These are phyloP conservation scores for Drosophila melanosoma DNA, from an alignment of 2,888 invertebrate genomes.

Conservation along the genomic window DNA sequence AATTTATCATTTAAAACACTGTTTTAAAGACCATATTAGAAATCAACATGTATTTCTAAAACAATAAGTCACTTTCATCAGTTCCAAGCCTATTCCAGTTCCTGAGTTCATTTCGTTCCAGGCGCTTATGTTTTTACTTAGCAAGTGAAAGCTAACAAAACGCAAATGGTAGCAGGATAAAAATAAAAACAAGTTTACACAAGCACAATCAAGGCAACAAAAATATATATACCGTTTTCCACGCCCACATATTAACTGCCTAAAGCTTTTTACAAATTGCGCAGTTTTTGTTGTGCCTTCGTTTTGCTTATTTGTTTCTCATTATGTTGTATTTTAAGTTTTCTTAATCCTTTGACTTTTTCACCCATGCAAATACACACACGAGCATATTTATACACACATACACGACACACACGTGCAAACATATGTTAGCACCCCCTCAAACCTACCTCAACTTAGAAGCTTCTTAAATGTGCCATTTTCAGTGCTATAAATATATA, in stretches of 20 bases:
- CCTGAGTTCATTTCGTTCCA: background rate
- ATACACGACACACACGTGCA: background rate
- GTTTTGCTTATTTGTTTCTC: constrained; percentile 7
- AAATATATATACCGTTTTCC: background rate
- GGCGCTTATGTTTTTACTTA: background rate
- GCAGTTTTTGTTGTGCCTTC: background rate
- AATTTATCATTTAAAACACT: background rate
- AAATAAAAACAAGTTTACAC: background rate
- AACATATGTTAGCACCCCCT: constrained; percentile 16
- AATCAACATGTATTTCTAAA: background rate
- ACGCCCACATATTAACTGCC: constrained; percentile 1
- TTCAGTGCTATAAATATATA: constrained; percentile 70
- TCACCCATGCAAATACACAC: background rate
- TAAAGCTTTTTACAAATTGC: constrained; percentile 2
- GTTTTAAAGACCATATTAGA: background rate
- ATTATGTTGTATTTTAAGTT: constrained; percentile 5
- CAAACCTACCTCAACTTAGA: constrained; percentile 20
- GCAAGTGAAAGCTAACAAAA: background rate
- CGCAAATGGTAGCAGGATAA: background rate
- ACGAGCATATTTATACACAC: background rate
- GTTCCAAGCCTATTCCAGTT: background rate
- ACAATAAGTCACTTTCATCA: background rate
- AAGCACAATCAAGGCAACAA: background rate
- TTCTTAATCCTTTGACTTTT: constrained; percentile 28
- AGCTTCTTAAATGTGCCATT: constrained; percentile 59